These are phyloP conservation scores for Drosophila obscura DNA, from an alignment of 1,140 invertebrate species.

Conservation along the genomic window DNA sequence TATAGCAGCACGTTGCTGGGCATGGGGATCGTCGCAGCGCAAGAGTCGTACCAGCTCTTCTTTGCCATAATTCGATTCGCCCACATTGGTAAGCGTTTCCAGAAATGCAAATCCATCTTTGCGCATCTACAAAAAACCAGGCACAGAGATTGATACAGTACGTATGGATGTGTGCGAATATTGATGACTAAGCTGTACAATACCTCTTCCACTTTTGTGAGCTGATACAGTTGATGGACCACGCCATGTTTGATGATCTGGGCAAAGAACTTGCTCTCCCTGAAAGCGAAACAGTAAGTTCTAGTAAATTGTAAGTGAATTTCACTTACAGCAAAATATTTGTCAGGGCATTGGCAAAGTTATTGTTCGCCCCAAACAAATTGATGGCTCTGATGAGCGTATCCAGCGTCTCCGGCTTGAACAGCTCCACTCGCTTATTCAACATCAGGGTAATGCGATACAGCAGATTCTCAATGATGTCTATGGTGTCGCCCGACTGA, in stretches of 20 bases:
- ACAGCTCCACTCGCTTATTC: conserved; percentile 72
- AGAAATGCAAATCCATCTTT: conserved; percentile 76
- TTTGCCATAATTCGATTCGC: conserved; percentile 81
- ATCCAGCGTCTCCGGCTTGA: conserved; percentile 76
- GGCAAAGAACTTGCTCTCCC: conserved; percentile 82
- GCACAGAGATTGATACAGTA: neutral
- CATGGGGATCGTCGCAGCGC: conserved; percentile 64
- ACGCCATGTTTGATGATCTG: conserved; percentile 80
- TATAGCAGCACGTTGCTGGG: conserved; percentile 79
- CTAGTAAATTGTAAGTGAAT: neutral
- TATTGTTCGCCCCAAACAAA: conserved; percentile 75
- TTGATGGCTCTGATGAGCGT: conserved; percentile 75
- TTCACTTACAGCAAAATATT: conserved; percentile 79
- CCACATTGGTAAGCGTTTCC: conserved; percentile 77
- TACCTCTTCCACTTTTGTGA: conserved; percentile 77
- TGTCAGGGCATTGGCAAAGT: conserved; percentile 73
- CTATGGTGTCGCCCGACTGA: conserved; percentile 67
- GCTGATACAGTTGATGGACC: conserved; percentile 76
- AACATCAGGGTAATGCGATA: conserved; percentile 77
- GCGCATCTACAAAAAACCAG: conserved; percentile 51
- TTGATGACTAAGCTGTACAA: neutral
- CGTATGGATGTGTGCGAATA: neutral
- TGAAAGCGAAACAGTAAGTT: conserved; percentile 19
- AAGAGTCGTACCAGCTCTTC: conserved; percentile 75
- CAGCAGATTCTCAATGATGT: conserved; percentile 77